A percentile compares a stretch with the other conserved stretches of the same genome.
These are phyloP conservation scores for Plagodis dolabraria DNA, from an alignment of 2,888 invertebrate species.

Conservation along the genomic window DNA sequence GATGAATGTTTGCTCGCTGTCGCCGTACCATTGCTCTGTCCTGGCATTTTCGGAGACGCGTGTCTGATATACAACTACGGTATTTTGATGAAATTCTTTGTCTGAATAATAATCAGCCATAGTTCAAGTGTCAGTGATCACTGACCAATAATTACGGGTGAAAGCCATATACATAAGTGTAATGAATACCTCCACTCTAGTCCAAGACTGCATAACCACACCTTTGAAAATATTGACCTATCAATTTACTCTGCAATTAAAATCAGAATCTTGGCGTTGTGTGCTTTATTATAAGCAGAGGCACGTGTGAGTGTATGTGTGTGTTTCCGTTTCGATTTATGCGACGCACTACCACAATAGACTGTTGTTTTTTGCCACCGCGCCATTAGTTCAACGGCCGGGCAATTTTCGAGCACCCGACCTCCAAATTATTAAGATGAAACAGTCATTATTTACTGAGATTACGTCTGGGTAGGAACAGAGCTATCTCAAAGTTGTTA, in stretches of 20 bases:
- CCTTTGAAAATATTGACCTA: constrained; percentile 18
- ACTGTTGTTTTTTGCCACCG: constrained; percentile 60
- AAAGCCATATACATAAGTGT: no score
- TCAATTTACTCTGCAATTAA: constrained; percentile 17
- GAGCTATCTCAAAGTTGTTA: constrained; percentile 4
- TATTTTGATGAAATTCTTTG: not conserved
- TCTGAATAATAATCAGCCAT: no score
- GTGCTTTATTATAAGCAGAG: constrained; percentile 10
- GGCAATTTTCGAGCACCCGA: constrained; percentile 65
- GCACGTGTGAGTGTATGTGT: constrained; percentile 43
- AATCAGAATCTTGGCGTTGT: constrained; percentile 18
- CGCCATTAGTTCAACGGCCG: constrained; percentile 63
- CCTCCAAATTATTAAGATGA: constrained; percentile 53
- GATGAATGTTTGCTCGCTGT: constrained; percentile 62
- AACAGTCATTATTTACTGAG: constrained; percentile 42
- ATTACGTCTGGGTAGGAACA: constrained; percentile 20
- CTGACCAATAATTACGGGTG: no score
- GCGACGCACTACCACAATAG: constrained; percentile 70
- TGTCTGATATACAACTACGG: not conserved
- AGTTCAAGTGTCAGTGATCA: no score
- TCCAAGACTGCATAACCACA: constrained; percentile 1
- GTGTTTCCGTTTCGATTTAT: constrained; percentile 44
- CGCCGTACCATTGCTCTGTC: constrained; percentile 70
- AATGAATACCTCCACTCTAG: no score
- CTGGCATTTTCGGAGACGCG: constrained; percentile 20